These are phyloP conservation scores for Halyomorpha halys DNA, from an alignment of 1,140 invertebrate genomes.

Conservation along the genomic window DNA sequence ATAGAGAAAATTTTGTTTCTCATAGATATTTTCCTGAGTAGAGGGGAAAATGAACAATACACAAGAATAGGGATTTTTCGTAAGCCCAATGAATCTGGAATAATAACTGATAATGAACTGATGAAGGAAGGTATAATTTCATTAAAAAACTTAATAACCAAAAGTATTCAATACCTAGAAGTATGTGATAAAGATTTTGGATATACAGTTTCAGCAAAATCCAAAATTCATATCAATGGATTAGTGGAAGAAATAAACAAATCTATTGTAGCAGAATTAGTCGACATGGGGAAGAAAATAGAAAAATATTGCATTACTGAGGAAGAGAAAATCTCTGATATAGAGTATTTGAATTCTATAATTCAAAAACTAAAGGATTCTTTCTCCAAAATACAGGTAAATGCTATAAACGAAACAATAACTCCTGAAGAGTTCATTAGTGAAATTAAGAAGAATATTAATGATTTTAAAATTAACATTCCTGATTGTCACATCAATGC, in stretches of 20 bases:
- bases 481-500: background rate
- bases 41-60: background rate
- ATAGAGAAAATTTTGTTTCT: background rate
- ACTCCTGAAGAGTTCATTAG: no score
- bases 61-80: background rate
- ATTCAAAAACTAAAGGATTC: background rate
- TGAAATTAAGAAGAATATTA: background rate
- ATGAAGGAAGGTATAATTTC: background rate
- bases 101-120: background rate
- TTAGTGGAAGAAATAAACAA: background rate
- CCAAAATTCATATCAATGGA: no score
- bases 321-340: background rate
- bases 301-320: background rate
- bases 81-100: background rate
- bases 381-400: no score
- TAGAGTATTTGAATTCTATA: background rate
- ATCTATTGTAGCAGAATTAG: background rate
- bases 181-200: slow-evolving; percentile 20
- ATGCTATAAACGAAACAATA: no score
- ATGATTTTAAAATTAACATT: background rate
- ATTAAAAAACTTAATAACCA: background rate
- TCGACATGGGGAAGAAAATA: background rate
- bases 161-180: background rate
- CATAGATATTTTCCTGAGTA: background rate
- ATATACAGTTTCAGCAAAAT: slow-evolving; percentile 24